Conservation (phyloP, 1,140 invertebrate species). For the Zaprionus inermis region DNA sequence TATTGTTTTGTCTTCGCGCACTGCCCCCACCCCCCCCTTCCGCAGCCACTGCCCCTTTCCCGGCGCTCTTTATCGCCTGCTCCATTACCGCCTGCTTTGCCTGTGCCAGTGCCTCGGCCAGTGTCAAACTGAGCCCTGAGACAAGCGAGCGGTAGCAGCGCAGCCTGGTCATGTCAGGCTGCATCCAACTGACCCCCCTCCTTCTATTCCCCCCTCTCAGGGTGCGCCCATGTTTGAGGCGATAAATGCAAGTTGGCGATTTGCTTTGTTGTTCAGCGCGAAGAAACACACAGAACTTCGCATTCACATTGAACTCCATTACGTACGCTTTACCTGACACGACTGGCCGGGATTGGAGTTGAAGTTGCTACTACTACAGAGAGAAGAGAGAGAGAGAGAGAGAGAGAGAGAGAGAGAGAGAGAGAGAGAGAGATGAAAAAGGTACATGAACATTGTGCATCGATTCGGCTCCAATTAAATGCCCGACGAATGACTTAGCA, state of each 20-base stretch:
- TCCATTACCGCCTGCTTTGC: background rate
- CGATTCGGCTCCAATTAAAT: slow-evolving; percentile 53
- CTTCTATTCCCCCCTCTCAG: background rate
- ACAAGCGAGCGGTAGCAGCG: slow-evolving; percentile 60
- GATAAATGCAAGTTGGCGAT: slow-evolving; percentile 75
- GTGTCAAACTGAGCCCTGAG: slow-evolving; percentile 56
- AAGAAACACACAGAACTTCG: slow-evolving; percentile 26
- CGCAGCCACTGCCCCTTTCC: too few species aligned
- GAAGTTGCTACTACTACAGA: background rate
- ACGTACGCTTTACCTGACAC: slow-evolving; percentile 44
- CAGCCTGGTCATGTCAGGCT: slow-evolving; percentile 47
- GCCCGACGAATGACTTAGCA: slow-evolving; percentile 34
- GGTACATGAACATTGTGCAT: slow-evolving; percentile 35
- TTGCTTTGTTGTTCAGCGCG: slow-evolving; percentile 58
- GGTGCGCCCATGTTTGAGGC: slow-evolving; percentile 34
- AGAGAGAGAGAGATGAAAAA: background rate
- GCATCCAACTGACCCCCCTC: too few species aligned
- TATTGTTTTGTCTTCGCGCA: slow-evolving; percentile 41
- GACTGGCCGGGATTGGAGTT: background rate
- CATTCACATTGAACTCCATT: slow-evolving; percentile 47
- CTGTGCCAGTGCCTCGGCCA: slow-evolving; percentile 19
- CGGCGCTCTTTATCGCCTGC: background rate
- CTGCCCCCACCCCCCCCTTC: background rate
- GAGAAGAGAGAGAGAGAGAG: too few species aligned
- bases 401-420: too few species aligned